These are phyloP conservation scores for Ictalurus punctatus DNA, from an alignment of 2,113 vertebrate species.

Conservation along the genomic window DNA sequence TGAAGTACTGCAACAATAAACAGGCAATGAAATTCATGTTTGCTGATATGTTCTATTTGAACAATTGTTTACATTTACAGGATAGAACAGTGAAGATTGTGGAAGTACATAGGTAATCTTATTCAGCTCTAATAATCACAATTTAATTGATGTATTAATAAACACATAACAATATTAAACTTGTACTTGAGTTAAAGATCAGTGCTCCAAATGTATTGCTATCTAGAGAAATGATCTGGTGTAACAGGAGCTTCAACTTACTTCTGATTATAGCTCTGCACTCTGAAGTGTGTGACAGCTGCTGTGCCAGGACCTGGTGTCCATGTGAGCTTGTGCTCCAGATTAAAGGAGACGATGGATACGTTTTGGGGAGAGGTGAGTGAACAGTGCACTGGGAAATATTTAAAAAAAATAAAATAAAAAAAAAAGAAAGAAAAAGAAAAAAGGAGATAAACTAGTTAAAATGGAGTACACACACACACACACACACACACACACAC, in stretches of 20 bases:
- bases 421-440: no score
- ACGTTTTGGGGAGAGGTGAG: conserved; percentile 62
- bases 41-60: not conserved
- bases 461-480: not conserved
- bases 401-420: not conserved
- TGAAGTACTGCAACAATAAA: not conserved
- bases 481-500: not conserved
- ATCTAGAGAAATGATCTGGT: not conserved
- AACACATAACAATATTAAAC: not conserved
- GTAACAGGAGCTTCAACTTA: conserved; percentile 27
- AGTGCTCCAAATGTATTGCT: not conserved
- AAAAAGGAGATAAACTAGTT: not conserved
- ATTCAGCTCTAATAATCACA: not conserved
- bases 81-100: not conserved
- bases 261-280: conserved; percentile 53
- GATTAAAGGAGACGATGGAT: conserved; percentile 66
- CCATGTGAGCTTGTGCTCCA: conserved; percentile 67
- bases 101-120: not conserved
- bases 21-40: no score
- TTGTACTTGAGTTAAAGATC: not conserved
- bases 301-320: conserved; percentile 55
- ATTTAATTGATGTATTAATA: not conserved
- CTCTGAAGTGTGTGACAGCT: conserved; percentile 45
- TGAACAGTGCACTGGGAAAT: conserved; percentile 36
- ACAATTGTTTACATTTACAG: not conserved